A percentile compares a stretch with the other conserved stretches of the same genome.
phyloP scores from a whole-genome alignment of 1,140 invertebrate genomes.

The Patella vulgata region DNA sequence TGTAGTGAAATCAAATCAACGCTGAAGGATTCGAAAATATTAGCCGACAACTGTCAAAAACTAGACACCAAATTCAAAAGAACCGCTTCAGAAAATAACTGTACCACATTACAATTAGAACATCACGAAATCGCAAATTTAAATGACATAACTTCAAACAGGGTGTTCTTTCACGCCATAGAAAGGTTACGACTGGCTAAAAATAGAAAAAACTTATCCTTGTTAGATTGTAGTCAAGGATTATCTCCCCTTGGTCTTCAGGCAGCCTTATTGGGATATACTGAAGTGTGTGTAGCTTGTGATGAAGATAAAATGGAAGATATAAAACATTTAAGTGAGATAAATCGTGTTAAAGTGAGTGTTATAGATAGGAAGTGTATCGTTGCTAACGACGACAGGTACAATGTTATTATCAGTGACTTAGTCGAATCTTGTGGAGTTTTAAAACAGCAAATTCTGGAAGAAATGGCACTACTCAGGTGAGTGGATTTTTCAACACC shows the following conservation, averaged over 20 bases:
- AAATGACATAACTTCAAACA: constrained; percentile 43
- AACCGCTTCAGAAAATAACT: too few relatives aligned
- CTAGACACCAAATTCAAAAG: too few relatives aligned
- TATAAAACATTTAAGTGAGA: constrained; percentile 27
- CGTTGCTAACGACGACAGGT: constrained; percentile 20
- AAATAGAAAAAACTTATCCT: constrained; percentile 1
- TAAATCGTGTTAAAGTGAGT: constrained; percentile 23
- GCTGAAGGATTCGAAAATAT: too few relatives aligned
- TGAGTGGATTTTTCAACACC: too few relatives aligned
- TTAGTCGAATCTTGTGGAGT: constrained; percentile 52
- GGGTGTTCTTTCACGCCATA: constrained; percentile 31
- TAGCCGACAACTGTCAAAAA: too few relatives aligned
- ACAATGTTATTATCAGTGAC: constrained; percentile 44
- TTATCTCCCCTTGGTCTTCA: constrained; percentile 49
- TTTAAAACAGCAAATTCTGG: constrained; percentile 49
- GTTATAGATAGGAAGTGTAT: constrained; percentile 26
- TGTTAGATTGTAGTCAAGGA: constrained; percentile 33
- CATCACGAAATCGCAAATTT: constrained; percentile 28
- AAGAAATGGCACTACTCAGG: constrained; percentile 52
- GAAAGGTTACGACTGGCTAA: constrained; percentile 16
- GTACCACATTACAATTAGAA: too few relatives aligned
- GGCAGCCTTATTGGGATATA: constrained; percentile 27
- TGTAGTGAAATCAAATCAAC: too few relatives aligned
- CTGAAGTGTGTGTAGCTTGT: constrained; percentile 27
- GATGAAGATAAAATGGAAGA: constrained; percentile 27